Evolutionary conservation across 1,140 invertebrate species (phyloP).

Genomic region (Drosophila lacteicornis): DNA sequence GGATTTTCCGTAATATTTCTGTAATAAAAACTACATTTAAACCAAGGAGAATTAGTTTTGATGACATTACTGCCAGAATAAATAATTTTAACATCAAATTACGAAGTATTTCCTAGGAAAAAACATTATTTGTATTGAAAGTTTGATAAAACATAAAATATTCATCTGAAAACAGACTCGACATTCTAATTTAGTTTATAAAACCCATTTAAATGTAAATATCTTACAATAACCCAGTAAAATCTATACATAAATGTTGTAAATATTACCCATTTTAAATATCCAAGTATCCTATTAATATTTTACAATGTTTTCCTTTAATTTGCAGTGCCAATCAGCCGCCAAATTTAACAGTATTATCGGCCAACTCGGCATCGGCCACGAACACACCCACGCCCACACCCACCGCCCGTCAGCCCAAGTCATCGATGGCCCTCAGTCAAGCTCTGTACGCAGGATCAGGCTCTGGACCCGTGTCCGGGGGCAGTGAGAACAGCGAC

Average conservation of each 20-base stretch:
- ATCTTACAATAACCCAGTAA: neutral
- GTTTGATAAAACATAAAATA: no score
- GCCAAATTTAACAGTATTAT: constrained; percentile 84
- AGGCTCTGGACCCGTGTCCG: constrained; percentile 7
- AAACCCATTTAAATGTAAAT: neutral
- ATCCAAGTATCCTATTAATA: no score
- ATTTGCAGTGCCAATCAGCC: constrained; percentile 76
- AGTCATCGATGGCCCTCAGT: constrained; percentile 50
- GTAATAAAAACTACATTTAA: no score
- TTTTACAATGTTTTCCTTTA: neutral
- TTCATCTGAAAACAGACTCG: no score
- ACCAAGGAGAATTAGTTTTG: no score
- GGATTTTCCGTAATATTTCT: no score
- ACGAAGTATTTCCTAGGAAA: no score
- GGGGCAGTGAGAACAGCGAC: constrained; percentile 73
- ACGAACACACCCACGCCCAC: constrained; percentile 56
- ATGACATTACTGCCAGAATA: no score
- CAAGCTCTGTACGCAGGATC: constrained; percentile 60
- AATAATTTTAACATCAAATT: no score
- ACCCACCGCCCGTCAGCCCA: constrained; percentile 59
- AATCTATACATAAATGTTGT: neutral
- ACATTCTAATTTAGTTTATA: no score
- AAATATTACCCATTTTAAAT: no score
- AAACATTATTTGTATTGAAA: no score
- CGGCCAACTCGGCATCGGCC: constrained; percentile 57